Evolutionary conservation across 2,113 vertebrate species (phyloP).

Genomic region (Perognathus longimembris): DNA sequence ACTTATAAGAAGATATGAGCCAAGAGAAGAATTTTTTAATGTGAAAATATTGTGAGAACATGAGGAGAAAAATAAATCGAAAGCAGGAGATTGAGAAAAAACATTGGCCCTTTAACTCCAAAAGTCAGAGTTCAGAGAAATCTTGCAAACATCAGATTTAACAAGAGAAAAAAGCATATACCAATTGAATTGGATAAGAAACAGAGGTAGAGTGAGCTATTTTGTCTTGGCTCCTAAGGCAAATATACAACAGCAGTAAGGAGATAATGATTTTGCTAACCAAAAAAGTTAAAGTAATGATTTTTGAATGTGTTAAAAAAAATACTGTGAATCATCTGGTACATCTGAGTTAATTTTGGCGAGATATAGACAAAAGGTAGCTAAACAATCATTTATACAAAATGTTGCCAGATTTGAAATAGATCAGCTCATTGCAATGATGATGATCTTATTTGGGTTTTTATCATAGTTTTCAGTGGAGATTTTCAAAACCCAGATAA

Average conservation of each 20-base stretch:
- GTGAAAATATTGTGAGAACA: background rate
- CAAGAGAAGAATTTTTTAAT: background rate
- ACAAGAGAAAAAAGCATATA: background rate
- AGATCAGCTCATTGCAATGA: background rate
- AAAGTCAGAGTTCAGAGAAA: background rate
- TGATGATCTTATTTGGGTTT: background rate
- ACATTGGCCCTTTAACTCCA: background rate
- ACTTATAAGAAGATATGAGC: background rate
- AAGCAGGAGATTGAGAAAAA: background rate
- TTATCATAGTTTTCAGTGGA: too few relatives aligned
- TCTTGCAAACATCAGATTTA: background rate
- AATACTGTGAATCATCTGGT: background rate
- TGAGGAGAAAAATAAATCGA: slow-evolving; percentile 20
- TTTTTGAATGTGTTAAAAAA: background rate
- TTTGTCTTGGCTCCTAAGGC: background rate
- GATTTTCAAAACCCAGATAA: background rate
- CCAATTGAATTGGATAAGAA: background rate
- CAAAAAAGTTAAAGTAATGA: background rate
- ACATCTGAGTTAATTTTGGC: background rate
- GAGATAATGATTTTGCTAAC: background rate
- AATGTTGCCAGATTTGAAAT: background rate
- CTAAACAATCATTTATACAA: background rate
- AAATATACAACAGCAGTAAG: background rate
- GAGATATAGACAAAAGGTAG: background rate
- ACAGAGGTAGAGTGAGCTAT: background rate